Percentiles rank a stretch among this genome's conserved stretches.
phyloP scores from a whole-genome alignment of 2,888 invertebrate genomes.

The Latheticus oryzae region DNA sequence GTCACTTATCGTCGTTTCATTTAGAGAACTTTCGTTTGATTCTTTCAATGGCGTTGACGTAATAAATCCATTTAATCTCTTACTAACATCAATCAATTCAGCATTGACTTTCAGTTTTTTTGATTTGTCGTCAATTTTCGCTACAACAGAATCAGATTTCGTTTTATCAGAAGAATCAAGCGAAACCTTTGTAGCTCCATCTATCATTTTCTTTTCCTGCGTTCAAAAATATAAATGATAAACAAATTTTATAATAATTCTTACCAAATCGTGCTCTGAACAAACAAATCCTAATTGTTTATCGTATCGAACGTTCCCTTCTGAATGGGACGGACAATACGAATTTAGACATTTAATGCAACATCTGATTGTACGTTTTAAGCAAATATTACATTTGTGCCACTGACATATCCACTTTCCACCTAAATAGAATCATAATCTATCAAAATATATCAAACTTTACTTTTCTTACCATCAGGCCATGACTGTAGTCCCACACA shows the following conservation, averaged over 20 bases:
- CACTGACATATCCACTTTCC: slow-evolving; percentile 63
- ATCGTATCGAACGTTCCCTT: slow-evolving; percentile 61
- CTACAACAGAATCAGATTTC: no score
- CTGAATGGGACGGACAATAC: slow-evolving; percentile 62
- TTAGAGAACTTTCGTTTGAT: neutral
- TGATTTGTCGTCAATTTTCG: neutral
- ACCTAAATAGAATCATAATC: slow-evolving; percentile 25
- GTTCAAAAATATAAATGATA: no score
- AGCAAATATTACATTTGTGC: slow-evolving; percentile 63
- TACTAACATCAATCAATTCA: slow-evolving; percentile 27
- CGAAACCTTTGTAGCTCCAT: no score
- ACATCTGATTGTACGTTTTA: slow-evolving; percentile 61
- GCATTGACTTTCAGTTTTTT: slow-evolving; percentile 1
- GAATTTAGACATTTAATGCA: slow-evolving; percentile 63
- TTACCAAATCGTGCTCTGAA: slow-evolving; percentile 57
- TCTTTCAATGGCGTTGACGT: slow-evolving; percentile 37
- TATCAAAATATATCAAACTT: slow-evolving; percentile 11
- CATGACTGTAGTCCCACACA: slow-evolving; percentile 59
- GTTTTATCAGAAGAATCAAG: no score
- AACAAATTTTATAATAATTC: slow-evolving; percentile 29
- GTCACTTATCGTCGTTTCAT: slow-evolving; percentile 1
- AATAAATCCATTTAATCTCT: slow-evolving; percentile 7
- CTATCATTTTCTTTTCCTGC: no score
- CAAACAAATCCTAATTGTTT: slow-evolving; percentile 60
- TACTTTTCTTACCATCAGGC: slow-evolving; percentile 57